phyloP scores from a whole-genome alignment of 2,797 vertebrate genomes.

The Benthosema pterotum region DNA sequence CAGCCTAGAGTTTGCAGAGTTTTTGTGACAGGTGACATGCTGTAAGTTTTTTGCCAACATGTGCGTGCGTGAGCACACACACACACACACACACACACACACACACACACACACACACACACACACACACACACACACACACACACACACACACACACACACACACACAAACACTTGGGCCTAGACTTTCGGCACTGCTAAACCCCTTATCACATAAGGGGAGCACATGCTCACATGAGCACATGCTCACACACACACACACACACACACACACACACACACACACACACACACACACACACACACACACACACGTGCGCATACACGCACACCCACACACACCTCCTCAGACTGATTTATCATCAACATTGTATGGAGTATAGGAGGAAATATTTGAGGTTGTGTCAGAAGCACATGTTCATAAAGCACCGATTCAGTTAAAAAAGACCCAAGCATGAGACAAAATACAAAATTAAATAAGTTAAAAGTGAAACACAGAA shows the following conservation, averaged over 20 bases:
- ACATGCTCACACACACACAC: neutral
- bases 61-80: too few relatives aligned
- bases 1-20: too few relatives aligned
- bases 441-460: slow-evolving; percentile 37
- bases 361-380: neutral
- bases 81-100: neutral
- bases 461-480: slow-evolving; percentile 41
- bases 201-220: too few relatives aligned
- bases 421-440: slow-evolving; percentile 34
- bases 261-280: too few relatives aligned
- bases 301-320: slow-evolving; percentile 42
- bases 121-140: neutral
- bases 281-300: neutral
- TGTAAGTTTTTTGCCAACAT: too few relatives aligned
- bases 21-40: slow-evolving; percentile 4
- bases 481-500: slow-evolving; percentile 32
- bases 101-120: neutral
- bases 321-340: slow-evolving; percentile 26
- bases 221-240: too few relatives aligned
- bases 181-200: too few relatives aligned
- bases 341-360: too few relatives aligned
- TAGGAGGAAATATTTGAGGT: slow-evolving; percentile 8
- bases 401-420: slow-evolving; percentile 30
- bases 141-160: neutral
- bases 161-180: neutral